Evolutionary conservation across 1,140 invertebrate genomes (phyloP).

Genomic region (Macrostomum lignano): DNA sequence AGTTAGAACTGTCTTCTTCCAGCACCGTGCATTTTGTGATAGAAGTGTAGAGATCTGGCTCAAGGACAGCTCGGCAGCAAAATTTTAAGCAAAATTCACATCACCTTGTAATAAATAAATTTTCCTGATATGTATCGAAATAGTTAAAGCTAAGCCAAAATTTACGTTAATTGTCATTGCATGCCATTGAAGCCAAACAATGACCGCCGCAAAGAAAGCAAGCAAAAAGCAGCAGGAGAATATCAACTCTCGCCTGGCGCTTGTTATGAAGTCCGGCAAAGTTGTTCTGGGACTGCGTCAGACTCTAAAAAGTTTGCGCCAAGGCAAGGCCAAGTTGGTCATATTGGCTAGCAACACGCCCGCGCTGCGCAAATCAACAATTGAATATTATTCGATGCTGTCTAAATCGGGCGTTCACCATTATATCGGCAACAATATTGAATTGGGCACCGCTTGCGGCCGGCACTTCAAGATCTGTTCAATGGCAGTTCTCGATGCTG

Average conservation of each 20-base stretch:
- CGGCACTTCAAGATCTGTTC: slow-evolving; percentile 97
- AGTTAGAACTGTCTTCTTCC: too few relatives aligned
- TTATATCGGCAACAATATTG: slow-evolving; percentile 94
- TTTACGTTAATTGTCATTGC: too few relatives aligned
- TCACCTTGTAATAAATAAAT: too few relatives aligned
- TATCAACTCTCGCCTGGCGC: slow-evolving; percentile 78
- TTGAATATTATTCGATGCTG: slow-evolving; percentile 97
- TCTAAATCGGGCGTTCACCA: slow-evolving; percentile 97
- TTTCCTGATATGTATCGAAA: too few relatives aligned
- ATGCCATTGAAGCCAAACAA: too few relatives aligned
- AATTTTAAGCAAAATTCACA: too few relatives aligned
- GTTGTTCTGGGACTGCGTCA: slow-evolving; percentile 93
- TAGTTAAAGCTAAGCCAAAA: too few relatives aligned
- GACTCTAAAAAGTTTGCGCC: slow-evolving; percentile 71
- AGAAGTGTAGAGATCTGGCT: too few relatives aligned
- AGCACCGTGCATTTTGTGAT: too few relatives aligned
- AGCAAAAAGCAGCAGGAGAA: slow-evolving; percentile 95
- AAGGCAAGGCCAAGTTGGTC: slow-evolving; percentile 91
- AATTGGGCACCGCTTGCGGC: slow-evolving; percentile 91
- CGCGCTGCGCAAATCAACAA: slow-evolving; percentile 67
- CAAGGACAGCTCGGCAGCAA: too few relatives aligned
- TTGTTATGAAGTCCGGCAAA: slow-evolving; percentile 98
- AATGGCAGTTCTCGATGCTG: slow-evolving; percentile 87
- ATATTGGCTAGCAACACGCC: slow-evolving; percentile 96
- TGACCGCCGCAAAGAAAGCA: too few relatives aligned